phyloP scores from a whole-genome alignment of 2,888 invertebrate species.

The Parelbella ahira region DNA sequence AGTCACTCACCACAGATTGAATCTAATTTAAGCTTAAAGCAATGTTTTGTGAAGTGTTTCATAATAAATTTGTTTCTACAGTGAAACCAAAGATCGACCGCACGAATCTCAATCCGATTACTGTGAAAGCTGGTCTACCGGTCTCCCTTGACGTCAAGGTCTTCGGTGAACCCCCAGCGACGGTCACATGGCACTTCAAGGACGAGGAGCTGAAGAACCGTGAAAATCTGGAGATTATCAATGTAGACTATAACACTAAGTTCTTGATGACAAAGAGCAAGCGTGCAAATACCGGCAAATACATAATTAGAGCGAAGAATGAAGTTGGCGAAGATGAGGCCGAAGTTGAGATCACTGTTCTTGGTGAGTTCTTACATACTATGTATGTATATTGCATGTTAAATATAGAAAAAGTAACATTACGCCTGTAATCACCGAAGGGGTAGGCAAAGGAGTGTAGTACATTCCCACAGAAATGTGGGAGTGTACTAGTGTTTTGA shows the following conservation, averaged over 20 bases:
- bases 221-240: conserved; percentile 86
- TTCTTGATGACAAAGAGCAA: conserved; percentile 91
- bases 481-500: too few species aligned
- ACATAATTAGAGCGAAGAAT: conserved; percentile 94
- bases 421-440: too few species aligned
- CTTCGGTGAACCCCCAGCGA: conserved; percentile 96
- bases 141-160: conserved; percentile 93
- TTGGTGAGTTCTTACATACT: conserved; percentile 69
- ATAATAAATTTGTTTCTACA: conserved; percentile 51
- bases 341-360: conserved; percentile 92
- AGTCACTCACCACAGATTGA: too few species aligned
- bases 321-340: conserved; percentile 96
- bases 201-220: conserved; percentile 82
- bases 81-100: conserved; percentile 97
- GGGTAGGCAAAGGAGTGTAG: too few species aligned
- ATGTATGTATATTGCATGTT: too few species aligned
- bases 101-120: conserved; percentile 90
- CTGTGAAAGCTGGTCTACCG: conserved; percentile 93
- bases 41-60: too few species aligned
- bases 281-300: conserved; percentile 91
- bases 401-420: too few species aligned
- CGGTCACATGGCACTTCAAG: conserved; percentile 92
- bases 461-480: too few species aligned
- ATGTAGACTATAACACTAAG: conserved; percentile 94
- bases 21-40: too few species aligned